These are phyloP conservation scores for Peromyscus aztecus DNA, from an alignment of 2,797 vertebrate genomes.

Conservation along the genomic window DNA sequence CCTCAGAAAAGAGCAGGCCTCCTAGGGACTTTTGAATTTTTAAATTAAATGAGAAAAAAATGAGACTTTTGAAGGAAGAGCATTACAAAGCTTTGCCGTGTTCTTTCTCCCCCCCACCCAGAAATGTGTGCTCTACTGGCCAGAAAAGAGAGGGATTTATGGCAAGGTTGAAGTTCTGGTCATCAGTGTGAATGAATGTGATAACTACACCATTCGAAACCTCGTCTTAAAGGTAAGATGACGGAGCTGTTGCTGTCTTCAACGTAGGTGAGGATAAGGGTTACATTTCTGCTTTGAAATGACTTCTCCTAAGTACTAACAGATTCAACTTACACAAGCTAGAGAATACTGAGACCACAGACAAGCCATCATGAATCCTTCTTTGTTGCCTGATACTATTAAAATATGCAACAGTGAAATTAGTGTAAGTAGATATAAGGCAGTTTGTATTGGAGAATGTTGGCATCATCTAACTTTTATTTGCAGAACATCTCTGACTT, in stretches of 20 bases:
- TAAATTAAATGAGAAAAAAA: neutral
- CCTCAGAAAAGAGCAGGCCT: neutral
- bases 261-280: neutral
- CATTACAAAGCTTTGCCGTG: neutral
- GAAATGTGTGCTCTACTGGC: slow-evolving; percentile 99
- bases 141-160: slow-evolving; percentile 97
- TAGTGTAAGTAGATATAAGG: slow-evolving; percentile 1
- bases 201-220: slow-evolving; percentile 94
- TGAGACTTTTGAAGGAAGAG: slow-evolving; percentile 24
- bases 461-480: slow-evolving; percentile 28
- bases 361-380: neutral
- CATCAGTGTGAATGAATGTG: slow-evolving; percentile 91
- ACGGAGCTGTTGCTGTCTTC: neutral
- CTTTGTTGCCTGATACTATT: slow-evolving; percentile 2
- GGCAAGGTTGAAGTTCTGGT: slow-evolving; percentile 96
- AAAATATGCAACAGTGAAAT: slow-evolving; percentile 34
- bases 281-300: slow-evolving; percentile 38
- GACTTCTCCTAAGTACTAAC: slow-evolving; percentile 4
- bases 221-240: slow-evolving; percentile 94
- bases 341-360: slow-evolving; percentile 36
- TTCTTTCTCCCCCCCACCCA: slow-evolving; percentile 81
- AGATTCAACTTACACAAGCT: slow-evolving; percentile 13
- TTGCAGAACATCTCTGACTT: slow-evolving; percentile 39
- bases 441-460: neutral
- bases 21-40: neutral